Percentiles rank a stretch among this genome's conserved stretches.
Evolutionary conservation across 2,113 vertebrate genomes (phyloP).

Genomic region (Hemibagrus wyckioides): DNA sequence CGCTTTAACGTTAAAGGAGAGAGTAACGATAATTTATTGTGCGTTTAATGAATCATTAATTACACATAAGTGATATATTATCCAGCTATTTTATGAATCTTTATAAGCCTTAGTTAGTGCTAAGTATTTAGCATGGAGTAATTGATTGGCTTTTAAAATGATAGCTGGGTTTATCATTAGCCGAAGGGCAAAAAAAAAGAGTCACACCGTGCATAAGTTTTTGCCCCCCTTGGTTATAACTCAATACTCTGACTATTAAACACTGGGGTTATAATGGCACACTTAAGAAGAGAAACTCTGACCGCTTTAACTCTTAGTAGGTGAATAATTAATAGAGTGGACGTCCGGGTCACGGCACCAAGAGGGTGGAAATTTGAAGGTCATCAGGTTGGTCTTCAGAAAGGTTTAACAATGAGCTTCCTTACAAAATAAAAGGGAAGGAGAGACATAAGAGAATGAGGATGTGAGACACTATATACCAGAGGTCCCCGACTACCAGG

Average conservation of each 20-base stretch:
- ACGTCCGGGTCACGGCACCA: background rate
- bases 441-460: too few species aligned
- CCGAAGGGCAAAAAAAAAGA: background rate
- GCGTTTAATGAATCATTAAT: conserved; percentile 21
- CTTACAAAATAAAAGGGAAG: too few species aligned
- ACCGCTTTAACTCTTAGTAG: background rate
- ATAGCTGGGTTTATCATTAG: background rate
- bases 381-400: background rate
- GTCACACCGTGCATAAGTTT: too few species aligned
- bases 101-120: background rate
- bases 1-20: background rate
- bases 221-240: background rate
- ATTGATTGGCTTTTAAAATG: background rate
- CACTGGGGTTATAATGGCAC: background rate
- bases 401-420: too few species aligned
- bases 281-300: background rate
- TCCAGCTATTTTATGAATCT: background rate
- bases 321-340: background rate
- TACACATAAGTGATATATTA: conserved; percentile 6
- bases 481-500: too few species aligned
- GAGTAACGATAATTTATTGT: background rate
- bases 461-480: too few species aligned
- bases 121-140: background rate
- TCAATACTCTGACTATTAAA: background rate
- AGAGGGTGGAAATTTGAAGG: background rate